A percentile compares a stretch with the other conserved stretches of the same genome.
Evolutionary conservation across 2,797 vertebrate species (phyloP).

Genomic region (Trachops cirrhosus): DNA sequence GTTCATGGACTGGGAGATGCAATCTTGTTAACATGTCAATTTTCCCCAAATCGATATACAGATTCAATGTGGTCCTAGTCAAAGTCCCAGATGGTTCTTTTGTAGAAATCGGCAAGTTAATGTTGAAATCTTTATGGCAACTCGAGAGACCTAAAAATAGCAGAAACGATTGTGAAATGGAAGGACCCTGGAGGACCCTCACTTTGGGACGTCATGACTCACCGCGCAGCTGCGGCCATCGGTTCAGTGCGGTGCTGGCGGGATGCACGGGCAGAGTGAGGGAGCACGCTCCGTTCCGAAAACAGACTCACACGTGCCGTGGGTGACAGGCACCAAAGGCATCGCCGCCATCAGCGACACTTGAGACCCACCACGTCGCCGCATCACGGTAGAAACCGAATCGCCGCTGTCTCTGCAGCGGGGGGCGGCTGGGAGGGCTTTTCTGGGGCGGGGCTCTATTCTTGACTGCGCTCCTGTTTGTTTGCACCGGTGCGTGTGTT

Average conservation of each 20-base stretch:
- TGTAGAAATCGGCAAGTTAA: neutral
- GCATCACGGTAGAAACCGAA: neutral
- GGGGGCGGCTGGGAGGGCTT: neutral
- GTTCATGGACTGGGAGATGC: neutral
- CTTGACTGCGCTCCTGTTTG: too few species aligned
- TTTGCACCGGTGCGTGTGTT: neutral
- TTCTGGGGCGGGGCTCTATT: neutral
- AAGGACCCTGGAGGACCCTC: neutral
- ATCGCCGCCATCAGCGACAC: neutral
- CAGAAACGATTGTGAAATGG: neutral
- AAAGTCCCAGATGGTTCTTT: neutral
- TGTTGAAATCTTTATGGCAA: neutral
- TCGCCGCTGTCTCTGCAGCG: neutral
- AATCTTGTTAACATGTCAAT: too few species aligned
- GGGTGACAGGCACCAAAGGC: neutral
- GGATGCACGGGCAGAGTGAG: too few species aligned
- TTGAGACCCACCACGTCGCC: neutral
- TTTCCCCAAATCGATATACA: neutral
- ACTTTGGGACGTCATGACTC: neutral
- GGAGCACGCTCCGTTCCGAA: neutral
- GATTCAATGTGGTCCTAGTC: neutral
- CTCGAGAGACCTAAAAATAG: neutral
- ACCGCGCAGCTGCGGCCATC: neutral
- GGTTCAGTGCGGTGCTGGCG: fast-evolving
- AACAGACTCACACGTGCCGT: neutral